These are phyloP conservation scores for Pholis gunnellus DNA, from an alignment of 2,113 vertebrate genomes.

Conservation along the genomic window DNA sequence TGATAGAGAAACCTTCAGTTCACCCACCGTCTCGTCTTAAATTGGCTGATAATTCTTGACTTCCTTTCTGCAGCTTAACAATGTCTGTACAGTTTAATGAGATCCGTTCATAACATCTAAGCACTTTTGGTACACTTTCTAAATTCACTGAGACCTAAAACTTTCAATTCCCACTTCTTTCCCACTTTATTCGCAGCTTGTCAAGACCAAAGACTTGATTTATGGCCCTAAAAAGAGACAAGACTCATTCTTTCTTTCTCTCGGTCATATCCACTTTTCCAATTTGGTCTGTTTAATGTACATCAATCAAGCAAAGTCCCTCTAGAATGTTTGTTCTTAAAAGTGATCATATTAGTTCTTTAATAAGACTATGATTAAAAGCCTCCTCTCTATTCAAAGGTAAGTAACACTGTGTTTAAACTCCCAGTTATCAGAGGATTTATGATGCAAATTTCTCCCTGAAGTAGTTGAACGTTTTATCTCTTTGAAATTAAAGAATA, in stretches of 20 bases:
- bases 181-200: conserved; percentile 29
- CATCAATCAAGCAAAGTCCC: conserved; percentile 29
- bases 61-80: not conserved
- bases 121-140: not conserved
- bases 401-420: conserved; percentile 41
- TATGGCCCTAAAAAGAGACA: conserved; percentile 8
- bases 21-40: not conserved
- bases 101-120: conserved; percentile 17
- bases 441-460: conserved; percentile 49
- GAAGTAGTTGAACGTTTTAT: conserved; percentile 60
- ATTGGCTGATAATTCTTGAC: not conserved
- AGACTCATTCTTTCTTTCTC: not conserved
- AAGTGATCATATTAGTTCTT: conserved; percentile 28
- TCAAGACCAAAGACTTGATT: conserved; percentile 46
- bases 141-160: conserved; percentile 19
- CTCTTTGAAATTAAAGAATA: conserved; percentile 65
- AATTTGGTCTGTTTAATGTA: conserved; percentile 18
- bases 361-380: conserved; percentile 40
- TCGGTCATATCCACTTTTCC: not conserved
- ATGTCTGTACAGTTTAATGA: not conserved
- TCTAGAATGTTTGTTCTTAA: conserved; percentile 19
- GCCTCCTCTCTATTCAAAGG: conserved; percentile 36
- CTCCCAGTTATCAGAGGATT: conserved; percentile 50
- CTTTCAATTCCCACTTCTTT: conserved; percentile 24
- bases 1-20: not conserved